phyloP scores from a whole-genome alignment of 2,888 invertebrate species.

The Harpagoxenus sublaevis region DNA sequence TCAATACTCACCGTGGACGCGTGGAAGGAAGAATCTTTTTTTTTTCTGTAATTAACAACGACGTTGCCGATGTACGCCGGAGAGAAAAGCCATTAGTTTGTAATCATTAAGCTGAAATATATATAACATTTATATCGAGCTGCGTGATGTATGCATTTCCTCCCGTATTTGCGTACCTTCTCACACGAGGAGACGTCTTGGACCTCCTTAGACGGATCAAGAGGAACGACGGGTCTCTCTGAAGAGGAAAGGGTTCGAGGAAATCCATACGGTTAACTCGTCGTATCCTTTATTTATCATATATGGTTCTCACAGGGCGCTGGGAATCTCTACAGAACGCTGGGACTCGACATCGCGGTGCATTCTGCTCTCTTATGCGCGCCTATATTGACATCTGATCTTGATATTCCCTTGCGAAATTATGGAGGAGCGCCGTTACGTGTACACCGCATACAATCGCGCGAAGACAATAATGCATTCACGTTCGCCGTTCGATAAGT shows the following conservation, averaged over 20 bases:
- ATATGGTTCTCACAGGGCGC: not conserved
- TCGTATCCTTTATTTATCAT: slow-evolving; percentile 2
- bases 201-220: not conserved
- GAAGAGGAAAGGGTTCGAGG: not conserved
- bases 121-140: slow-evolving; percentile 80
- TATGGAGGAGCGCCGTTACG: not conserved
- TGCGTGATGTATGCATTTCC: slow-evolving; percentile 44
- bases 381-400: not conserved
- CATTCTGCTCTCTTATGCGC: not conserved
- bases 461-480: not conserved
- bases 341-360: not conserved
- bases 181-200: not conserved
- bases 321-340: not conserved
- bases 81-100: slow-evolving; percentile 77
- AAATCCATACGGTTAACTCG: not conserved
- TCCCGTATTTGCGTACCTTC: not conserved
- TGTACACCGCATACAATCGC: no score
- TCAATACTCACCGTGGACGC: slow-evolving; percentile 77
- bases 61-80: slow-evolving; percentile 75
- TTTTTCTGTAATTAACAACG: slow-evolving; percentile 68
- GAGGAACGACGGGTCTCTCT: not conserved
- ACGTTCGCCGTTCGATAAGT: not conserved
- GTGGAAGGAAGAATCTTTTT: slow-evolving; percentile 49
- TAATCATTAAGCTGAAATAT: slow-evolving; percentile 81
- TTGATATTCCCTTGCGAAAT: not conserved